phyloP scores from a whole-genome alignment of 64 coral and sea anemone species.

The Actinia tenebrosa region DNA sequence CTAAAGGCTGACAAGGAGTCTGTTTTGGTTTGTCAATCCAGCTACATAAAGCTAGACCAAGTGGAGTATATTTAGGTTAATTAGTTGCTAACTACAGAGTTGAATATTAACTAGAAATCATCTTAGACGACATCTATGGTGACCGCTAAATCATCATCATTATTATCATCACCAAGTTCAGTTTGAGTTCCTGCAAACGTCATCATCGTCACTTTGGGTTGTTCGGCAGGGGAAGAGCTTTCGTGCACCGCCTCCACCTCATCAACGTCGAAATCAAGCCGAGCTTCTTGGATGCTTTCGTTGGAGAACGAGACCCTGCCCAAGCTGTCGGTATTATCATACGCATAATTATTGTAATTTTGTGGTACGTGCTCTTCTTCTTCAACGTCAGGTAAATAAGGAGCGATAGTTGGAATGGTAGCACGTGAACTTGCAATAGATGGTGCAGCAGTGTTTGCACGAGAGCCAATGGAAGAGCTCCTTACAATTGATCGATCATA shows the following conservation, averaged over 20 bases:
- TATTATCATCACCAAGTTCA: not conserved
- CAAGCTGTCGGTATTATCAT: not conserved
- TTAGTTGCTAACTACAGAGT: too few relatives aligned
- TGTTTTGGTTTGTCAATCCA: too few relatives aligned
- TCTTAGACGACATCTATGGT: not conserved
- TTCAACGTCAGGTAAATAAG: not conserved
- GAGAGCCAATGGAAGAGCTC: not conserved
- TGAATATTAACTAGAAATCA: not conserved
- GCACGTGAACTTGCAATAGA: slow-evolving; percentile 17
- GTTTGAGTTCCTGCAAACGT: not conserved
- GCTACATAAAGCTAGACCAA: too few relatives aligned
- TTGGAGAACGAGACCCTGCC: not conserved
- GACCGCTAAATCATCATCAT: not conserved
- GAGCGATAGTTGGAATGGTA: slow-evolving; percentile 7
- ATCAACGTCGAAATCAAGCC: not conserved
- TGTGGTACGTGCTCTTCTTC: not conserved
- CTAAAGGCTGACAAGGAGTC: too few relatives aligned
- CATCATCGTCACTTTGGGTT: not conserved
- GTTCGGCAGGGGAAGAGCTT: not conserved
- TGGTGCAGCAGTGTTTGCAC: not conserved
- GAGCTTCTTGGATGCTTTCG: not conserved
- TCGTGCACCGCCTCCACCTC: not conserved
- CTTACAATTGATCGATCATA: slow-evolving; percentile 13
- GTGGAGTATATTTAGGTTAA: too few relatives aligned
- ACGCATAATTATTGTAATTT: not conserved